Conservation (phyloP, 2,888 invertebrate genomes). For the Drosophila melanosoma region DNA sequence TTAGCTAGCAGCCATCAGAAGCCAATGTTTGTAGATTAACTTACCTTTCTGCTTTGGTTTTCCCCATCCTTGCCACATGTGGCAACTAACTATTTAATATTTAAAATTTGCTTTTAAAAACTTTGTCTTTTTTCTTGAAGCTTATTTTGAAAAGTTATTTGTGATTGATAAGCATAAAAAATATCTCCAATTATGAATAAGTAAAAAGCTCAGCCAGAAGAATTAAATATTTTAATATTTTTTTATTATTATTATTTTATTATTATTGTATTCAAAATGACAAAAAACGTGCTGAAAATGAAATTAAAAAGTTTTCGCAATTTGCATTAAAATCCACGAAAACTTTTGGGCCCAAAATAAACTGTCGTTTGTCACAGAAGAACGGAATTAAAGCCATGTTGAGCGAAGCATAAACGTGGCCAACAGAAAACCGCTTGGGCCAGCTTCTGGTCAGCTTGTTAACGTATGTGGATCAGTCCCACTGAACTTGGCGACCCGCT, state of each 20-base stretch:
- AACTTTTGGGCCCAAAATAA: background rate
- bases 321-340: background rate
- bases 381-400: background rate
- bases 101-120: background rate
- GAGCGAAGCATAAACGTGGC: conserved; percentile 8
- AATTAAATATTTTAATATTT: background rate
- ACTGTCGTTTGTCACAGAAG: background rate
- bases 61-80: background rate
- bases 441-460: conserved; percentile 6
- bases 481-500: conserved; percentile 45
- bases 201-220: background rate
- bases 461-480: conserved; percentile 29
- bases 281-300: background rate
- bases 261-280: too few relatives aligned
- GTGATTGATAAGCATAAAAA: background rate
- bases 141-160: background rate
- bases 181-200: background rate
- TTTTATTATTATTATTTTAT: too few relatives aligned
- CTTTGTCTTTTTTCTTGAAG: background rate
- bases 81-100: background rate
- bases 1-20: conserved; percentile 13
- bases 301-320: background rate
- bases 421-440: conserved; percentile 16
- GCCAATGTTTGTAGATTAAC: background rate
- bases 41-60: background rate